These are phyloP conservation scores for Acanthosepion lycidas DNA, from an alignment of 2,888 invertebrate species.

Conservation along the genomic window DNA sequence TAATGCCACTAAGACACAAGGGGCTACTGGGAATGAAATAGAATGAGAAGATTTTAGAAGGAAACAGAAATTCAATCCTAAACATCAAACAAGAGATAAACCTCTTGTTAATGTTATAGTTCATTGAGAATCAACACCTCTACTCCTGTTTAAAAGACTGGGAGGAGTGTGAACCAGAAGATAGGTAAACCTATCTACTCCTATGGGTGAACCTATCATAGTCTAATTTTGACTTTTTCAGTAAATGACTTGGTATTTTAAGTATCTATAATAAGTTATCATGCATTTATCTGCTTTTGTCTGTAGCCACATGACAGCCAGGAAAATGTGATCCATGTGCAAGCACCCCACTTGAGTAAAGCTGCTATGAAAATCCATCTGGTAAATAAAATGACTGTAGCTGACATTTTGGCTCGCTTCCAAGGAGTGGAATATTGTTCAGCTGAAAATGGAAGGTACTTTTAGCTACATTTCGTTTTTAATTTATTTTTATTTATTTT, in stretches of 20 bases:
- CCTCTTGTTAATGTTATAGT: too few relatives aligned
- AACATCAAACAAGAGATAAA: too few relatives aligned
- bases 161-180: too few relatives aligned
- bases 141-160: too few relatives aligned
- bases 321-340: constrained; percentile 69
- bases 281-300: background rate
- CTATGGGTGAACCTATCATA: too few relatives aligned
- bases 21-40: too few relatives aligned
- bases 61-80: too few relatives aligned
- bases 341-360: constrained; percentile 68
- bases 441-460: constrained; percentile 39
- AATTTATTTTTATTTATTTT: background rate
- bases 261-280: background rate
- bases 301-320: constrained; percentile 62
- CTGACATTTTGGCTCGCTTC: constrained; percentile 76
- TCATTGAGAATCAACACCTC: too few relatives aligned
- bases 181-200: too few relatives aligned
- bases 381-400: constrained; percentile 75
- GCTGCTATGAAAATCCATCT: constrained; percentile 73
- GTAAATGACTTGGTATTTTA: background rate
- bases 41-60: too few relatives aligned
- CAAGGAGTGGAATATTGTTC: constrained; percentile 50
- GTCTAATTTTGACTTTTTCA: too few relatives aligned
- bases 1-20: too few relatives aligned
- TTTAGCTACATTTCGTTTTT: background rate